Base-by-base conservation (phyloP, 1,140 invertebrate genomes). In the Drosophila dunni region DNA sequence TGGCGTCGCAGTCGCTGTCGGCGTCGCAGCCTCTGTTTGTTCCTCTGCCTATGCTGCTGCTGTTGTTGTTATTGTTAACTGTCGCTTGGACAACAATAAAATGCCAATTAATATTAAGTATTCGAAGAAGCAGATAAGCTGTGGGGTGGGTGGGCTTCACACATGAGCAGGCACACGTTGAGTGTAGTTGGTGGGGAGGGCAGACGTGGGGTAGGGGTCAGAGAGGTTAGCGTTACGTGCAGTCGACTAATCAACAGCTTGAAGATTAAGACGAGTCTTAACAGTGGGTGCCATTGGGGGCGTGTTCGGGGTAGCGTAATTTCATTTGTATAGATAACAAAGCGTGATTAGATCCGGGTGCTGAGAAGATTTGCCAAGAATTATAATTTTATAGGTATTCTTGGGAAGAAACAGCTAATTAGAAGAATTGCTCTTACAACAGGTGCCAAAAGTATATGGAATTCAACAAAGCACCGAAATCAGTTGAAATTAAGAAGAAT, bases 21-120 rank as follows among this genome's bases (percentile, higher is more conserved):
- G 38, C 62, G 62, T 17, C 29, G 45, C 24, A 1, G 40, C 20
- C n/a, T 33, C 45, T 57, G 34, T 9, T 6, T 29, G 6, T 51
- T 4, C 9, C n/a, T 33, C 45, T 57, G 34, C 13, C 24, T 29
- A 29, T 51, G 8, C 9, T 40, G 9, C 15, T 51, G 20, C 17
- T 44, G 33, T 11, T 45, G 38, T 58, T 72, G 53, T 60, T 67
- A 13, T 67, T 60, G 56, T 61, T 58, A 40, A 46, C 60, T 24
- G 66, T 38, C 51, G 51, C 50, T 45, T 48, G 40, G 48, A 66
- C 40, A 62, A 54, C 42, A 74, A 74, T 68, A 60, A 57, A 69
- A 62, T 50, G 51, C 45, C 66, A 74, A 74, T 74, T 56, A 74
- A 69, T 60, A 53, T 73, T 61, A 74, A 56, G 66, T 45, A 45